phyloP scores from a whole-genome alignment of 1,140 invertebrate genomes.

The Fopius arisanus region DNA sequence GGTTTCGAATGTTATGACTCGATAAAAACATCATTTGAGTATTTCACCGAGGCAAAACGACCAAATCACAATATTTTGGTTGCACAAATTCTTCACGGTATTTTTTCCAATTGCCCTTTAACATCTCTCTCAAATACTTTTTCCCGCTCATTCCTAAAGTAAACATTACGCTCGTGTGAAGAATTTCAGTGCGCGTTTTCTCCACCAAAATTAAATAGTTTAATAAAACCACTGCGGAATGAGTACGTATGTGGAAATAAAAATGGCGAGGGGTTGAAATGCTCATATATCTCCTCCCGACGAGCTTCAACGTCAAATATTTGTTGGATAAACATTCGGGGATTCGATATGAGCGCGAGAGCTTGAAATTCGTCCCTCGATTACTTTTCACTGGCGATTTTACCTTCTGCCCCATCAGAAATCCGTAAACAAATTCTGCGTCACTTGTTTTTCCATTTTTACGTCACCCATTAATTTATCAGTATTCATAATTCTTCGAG shows the following conservation, averaged over 20 bases:
- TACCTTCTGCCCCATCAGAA: no score
- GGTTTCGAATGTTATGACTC: background rate
- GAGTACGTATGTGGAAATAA: background rate
- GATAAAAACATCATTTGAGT: background rate
- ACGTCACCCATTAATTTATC: background rate
- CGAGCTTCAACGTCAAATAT: conserved; percentile 33
- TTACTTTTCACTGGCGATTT: no score
- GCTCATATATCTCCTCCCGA: conserved; percentile 11
- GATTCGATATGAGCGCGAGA: conserved; percentile 17
- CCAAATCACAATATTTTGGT: background rate
- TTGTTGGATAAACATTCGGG: conserved; percentile 30
- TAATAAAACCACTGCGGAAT: no score
- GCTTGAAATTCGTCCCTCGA: conserved; percentile 19
- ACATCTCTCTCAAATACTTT: no score
- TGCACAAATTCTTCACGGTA: no score
- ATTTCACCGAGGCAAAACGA: background rate
- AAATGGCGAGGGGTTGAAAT: background rate
- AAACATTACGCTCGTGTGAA: no score
- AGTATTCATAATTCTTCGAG: conserved; percentile 1
- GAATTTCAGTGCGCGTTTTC: no score
- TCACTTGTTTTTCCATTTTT: background rate
- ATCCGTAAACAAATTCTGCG: background rate
- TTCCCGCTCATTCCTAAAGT: no score
- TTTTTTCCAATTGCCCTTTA: no score
- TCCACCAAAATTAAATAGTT: no score